Conservation (phyloP, 35 echinoderm and acorn worm genomes). For the Lytechinus variegatus region DNA sequence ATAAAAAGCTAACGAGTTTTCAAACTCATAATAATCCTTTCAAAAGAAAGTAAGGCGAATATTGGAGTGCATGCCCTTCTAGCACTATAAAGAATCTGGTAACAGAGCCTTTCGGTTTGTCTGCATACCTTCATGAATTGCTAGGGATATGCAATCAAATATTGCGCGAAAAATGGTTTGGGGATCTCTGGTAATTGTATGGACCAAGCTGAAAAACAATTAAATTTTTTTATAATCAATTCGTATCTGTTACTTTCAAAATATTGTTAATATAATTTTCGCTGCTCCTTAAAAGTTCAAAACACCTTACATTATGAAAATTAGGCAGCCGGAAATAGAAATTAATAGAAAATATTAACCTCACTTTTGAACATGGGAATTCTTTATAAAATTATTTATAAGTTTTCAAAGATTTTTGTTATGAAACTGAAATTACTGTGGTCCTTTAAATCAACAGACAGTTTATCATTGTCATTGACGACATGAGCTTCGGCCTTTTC, state of each 20-base stretch:
- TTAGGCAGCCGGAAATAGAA: no score
- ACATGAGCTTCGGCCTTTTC: not conserved
- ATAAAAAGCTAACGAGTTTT: not conserved
- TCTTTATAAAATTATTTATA: no score
- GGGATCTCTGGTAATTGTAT: not conserved
- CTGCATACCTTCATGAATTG: constrained; percentile 29
- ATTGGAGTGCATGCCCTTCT: constrained; percentile 20
- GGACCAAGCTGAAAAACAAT: not conserved
- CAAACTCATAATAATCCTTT: not conserved
- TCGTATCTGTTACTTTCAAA: not conserved
- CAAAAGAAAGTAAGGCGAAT: not conserved
- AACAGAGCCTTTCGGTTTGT: constrained; percentile 48
- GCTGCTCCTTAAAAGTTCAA: no score
- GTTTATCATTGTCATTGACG: constrained; percentile 28
- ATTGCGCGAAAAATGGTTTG: not conserved
- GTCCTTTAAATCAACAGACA: not conserved
- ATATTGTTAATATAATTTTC: not conserved
- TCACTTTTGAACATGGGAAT: no score
- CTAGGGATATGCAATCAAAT: constrained; percentile 17
- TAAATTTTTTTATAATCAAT: not conserved
- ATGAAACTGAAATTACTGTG: not conserved
- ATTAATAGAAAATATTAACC: no score
- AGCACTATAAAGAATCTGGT: not conserved
- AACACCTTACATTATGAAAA: no score
- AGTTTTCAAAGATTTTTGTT: no score